phyloP scores from a whole-genome alignment of 64 coral and sea anemone species.

The Stichodactyla mertensii region DNA sequence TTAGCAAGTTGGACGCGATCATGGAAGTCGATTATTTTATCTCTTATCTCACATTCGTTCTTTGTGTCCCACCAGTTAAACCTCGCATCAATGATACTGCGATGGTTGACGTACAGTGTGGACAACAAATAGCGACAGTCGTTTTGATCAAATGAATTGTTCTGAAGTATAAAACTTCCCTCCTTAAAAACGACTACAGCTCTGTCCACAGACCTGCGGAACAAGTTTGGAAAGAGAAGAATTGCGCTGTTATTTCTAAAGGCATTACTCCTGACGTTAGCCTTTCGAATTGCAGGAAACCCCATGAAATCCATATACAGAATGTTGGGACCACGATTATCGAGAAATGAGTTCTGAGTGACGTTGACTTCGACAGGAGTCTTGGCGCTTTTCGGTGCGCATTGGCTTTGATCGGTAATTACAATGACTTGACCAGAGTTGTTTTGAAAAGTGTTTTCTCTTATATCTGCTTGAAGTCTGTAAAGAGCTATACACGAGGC shows the following conservation, averaged over 20 bases:
- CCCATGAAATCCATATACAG: slow-evolving; percentile 48
- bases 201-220: slow-evolving; percentile 28
- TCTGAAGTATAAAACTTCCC: slow-evolving; percentile 50
- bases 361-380: slow-evolving; percentile 48
- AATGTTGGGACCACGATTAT: slow-evolving; percentile 43
- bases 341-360: slow-evolving; percentile 29
- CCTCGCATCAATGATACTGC: slow-evolving; percentile 24
- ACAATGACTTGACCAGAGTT: slow-evolving; percentile 48
- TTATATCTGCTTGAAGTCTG: slow-evolving; percentile 35
- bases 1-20: slow-evolving; percentile 54
- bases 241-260: slow-evolving; percentile 38
- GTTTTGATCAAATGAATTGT: slow-evolving; percentile 45
- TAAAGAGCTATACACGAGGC: slow-evolving; percentile 11
- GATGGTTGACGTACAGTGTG: slow-evolving; percentile 37
- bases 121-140: slow-evolving; percentile 35
- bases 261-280: slow-evolving; percentile 30
- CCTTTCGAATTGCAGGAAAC: slow-evolving; percentile 27
- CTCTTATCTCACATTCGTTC: slow-evolving; percentile 43
- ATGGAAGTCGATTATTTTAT: slow-evolving; percentile 70
- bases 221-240: slow-evolving; percentile 43
- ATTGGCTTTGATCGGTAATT: slow-evolving; percentile 39
- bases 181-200: slow-evolving; percentile 52
- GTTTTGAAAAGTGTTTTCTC: slow-evolving; percentile 55
- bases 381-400: not conserved
- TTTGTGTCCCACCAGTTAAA: slow-evolving; percentile 64